Conservation (phyloP, 1,140 invertebrate species). For the Rhyacophila brunnea region DNA sequence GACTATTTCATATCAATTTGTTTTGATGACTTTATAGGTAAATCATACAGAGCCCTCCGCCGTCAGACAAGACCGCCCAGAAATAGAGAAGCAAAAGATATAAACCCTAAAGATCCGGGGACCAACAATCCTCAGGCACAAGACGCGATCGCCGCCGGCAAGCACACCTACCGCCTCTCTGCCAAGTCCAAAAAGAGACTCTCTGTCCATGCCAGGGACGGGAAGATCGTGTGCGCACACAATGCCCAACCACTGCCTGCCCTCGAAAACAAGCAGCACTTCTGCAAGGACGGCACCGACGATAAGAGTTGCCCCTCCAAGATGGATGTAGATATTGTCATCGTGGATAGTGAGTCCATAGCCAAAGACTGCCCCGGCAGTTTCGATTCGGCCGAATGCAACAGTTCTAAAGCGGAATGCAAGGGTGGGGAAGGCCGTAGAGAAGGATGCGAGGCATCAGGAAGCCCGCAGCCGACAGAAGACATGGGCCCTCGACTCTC, state of each 20-base stretch:
- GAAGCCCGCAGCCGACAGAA: slow-evolving; percentile 12
- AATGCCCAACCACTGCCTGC: slow-evolving; percentile 13
- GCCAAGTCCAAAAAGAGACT: slow-evolving; percentile 46
- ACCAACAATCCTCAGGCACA: slow-evolving; percentile 4
- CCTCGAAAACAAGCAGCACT: slow-evolving; percentile 21
- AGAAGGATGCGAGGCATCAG: slow-evolving; percentile 15
- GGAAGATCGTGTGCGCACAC: slow-evolving; percentile 22
- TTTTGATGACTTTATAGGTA: slow-evolving; percentile 46
- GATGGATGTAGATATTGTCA: slow-evolving; percentile 33
- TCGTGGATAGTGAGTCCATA: slow-evolving; percentile 14
- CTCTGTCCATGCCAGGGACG: slow-evolving; percentile 27
- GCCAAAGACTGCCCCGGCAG: background rate
- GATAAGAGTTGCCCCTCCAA: slow-evolving; percentile 16
- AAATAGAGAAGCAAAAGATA: slow-evolving; percentile 36
- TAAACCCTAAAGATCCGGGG: slow-evolving; percentile 37
- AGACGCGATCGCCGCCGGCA: slow-evolving; percentile 15
- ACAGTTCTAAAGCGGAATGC: too few species aligned
- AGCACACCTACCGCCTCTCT: slow-evolving; percentile 43
- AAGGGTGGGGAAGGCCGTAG: background rate
- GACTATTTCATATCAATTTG: too few species aligned
- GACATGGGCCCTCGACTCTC: slow-evolving; percentile 23
- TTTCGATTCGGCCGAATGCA: too few species aligned
- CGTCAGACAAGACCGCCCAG: slow-evolving; percentile 44
- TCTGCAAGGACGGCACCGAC: slow-evolving; percentile 17
- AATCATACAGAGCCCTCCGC: slow-evolving; percentile 47